Evolutionary conservation across 2,888 invertebrate species (phyloP).

Genomic region (Drosophila parthenogenetica): DNA sequence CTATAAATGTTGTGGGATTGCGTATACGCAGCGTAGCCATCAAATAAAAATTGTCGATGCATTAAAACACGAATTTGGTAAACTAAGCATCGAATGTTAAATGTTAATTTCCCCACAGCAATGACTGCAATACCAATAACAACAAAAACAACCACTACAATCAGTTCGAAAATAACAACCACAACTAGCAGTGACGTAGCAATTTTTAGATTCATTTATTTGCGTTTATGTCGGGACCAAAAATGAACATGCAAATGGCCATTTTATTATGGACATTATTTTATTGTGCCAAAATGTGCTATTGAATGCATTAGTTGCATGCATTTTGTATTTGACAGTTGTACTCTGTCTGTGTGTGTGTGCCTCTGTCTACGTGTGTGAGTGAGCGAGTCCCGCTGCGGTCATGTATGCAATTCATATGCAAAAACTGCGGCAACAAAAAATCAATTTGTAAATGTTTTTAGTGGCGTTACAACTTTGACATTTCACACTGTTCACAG

Average conservation of each 20-base stretch:
- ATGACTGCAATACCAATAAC: constrained; percentile 18
- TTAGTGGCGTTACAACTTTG: constrained; percentile 67
- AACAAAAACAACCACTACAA: constrained; percentile 9
- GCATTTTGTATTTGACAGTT: constrained; percentile 26
- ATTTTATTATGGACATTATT: constrained; percentile 78
- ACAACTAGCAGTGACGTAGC: constrained; percentile 30
- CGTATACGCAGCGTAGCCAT: constrained; percentile 45
- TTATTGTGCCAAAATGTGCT: constrained; percentile 68
- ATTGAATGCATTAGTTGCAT: constrained; percentile 64
- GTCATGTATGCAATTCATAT: constrained; percentile 62
- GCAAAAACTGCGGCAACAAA: constrained; percentile 62
- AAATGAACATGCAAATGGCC: constrained; percentile 75
- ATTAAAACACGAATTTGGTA: constrained; percentile 40
- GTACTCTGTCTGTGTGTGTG: constrained; percentile 4
- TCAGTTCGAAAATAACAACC: constrained; percentile 14
- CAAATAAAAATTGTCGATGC: constrained; percentile 45
- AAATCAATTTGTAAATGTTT: constrained; percentile 80
- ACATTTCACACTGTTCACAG: constrained; percentile 67
- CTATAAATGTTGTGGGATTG: constrained; percentile 47
- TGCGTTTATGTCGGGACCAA: constrained; percentile 46
- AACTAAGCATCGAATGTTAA: constrained; percentile 60
- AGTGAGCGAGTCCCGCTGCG: constrained; percentile 62
- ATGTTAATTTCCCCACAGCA: constrained; percentile 63
- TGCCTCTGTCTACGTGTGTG: not conserved
- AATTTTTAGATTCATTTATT: constrained; percentile 58